A percentile compares a stretch with the other conserved stretches of the same genome.
These are phyloP conservation scores for Pogonophryne albipinna DNA, from an alignment of 2,797 vertebrate species.

Conservation along the genomic window DNA sequence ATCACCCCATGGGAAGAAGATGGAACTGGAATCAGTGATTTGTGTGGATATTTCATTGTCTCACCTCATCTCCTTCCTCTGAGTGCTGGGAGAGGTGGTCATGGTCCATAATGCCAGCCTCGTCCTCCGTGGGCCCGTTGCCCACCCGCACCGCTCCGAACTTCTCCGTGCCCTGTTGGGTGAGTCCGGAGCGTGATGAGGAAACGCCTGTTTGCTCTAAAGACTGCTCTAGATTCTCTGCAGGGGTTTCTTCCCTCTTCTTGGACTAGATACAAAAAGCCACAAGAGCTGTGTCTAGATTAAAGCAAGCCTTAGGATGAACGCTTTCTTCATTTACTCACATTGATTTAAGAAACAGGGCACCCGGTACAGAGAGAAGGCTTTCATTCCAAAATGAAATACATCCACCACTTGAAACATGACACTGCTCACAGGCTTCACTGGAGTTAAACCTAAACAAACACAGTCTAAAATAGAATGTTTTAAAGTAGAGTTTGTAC, in stretches of 20 bases:
- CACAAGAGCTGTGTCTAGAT: conserved; percentile 88
- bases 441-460: conserved; percentile 18
- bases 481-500: neutral
- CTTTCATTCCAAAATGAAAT: conserved; percentile 5
- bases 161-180: conserved; percentile 98
- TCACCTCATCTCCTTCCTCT: conserved; percentile 97
- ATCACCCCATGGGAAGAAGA: neutral
- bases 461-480: neutral
- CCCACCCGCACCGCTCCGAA: conserved; percentile 98
- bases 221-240: conserved; percentile 89
- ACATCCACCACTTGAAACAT: conserved; percentile 6
- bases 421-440: conserved; percentile 32
- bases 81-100: conserved; percentile 99
- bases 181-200: conserved; percentile 90
- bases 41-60: conserved; percentile 23
- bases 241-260: conserved; percentile 89
- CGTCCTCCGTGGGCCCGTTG: conserved; percentile 98
- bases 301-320: conserved; percentile 81
- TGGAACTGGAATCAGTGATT: too few species aligned
- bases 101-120: conserved; percentile 99
- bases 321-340: conserved; percentile 44
- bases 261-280: conserved; percentile 90
- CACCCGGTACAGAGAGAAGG: conserved; percentile 40
- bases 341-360: conserved; percentile 8
- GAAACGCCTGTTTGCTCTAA: conserved; percentile 89